Percentiles rank a stretch among this genome's conserved stretches.
These are phyloP conservation scores for Cheirogaleus major DNA, from an alignment of 2,797 vertebrate species.

Conservation along the genomic window DNA sequence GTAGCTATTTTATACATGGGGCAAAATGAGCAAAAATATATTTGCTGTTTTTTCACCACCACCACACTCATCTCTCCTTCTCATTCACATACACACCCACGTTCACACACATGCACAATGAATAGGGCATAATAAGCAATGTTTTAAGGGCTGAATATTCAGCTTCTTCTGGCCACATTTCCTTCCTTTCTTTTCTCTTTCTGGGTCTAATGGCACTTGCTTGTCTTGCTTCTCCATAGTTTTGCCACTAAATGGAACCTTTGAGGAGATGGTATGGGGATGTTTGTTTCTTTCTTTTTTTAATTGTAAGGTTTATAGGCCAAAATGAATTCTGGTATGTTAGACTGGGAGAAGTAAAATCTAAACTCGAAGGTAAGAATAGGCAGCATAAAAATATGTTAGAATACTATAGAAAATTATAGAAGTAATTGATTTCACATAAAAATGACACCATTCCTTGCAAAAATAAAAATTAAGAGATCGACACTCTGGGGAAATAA, in stretches of 20 bases:
- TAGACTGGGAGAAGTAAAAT: not conserved
- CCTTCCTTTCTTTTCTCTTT: not conserved
- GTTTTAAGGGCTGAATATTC: not conserved
- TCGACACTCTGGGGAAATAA: not conserved
- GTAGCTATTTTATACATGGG: not conserved
- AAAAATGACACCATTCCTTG: not conserved
- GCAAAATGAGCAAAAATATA: not conserved
- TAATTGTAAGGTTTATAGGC: not conserved
- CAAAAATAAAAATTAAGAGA: conserved; percentile 47
- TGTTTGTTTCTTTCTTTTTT: not conserved
- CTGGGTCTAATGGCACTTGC: not conserved
- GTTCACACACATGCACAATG: not conserved
- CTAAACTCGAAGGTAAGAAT: conserved; percentile 1
- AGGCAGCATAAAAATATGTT: not conserved
- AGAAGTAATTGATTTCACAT: not conserved
- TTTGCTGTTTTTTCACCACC: not conserved
- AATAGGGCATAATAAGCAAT: not conserved
- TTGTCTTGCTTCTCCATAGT: not conserved
- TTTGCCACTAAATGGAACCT: not conserved
- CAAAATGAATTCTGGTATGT: conserved; percentile 12
- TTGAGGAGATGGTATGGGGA: not conserved
- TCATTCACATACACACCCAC: not conserved
- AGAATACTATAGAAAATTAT: not conserved
- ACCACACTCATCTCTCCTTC: not conserved
- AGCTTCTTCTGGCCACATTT: not conserved